These are phyloP conservation scores for Sitophilus oryzae DNA, from an alignment of 1,140 invertebrate genomes.

Conservation along the genomic window DNA sequence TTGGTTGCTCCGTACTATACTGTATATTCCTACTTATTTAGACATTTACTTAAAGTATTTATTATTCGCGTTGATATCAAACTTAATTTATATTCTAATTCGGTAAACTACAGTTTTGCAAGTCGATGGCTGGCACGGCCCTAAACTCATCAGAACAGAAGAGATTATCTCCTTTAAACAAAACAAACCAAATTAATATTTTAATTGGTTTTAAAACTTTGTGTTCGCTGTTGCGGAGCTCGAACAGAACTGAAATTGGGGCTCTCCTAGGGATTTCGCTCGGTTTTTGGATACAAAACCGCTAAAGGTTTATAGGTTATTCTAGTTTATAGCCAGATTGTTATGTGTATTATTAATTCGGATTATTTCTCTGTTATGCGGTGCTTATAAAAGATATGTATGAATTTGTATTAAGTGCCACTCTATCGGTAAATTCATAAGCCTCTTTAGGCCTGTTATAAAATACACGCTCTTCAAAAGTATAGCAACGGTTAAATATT, in stretches of 20 bases:
- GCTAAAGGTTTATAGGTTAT: not conserved
- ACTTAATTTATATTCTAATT: not conserved
- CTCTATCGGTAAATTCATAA: too few species aligned
- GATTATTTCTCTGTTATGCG: too few species aligned
- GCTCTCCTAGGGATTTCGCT: not conserved
- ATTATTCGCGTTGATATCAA: not conserved
- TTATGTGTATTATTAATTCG: too few species aligned
- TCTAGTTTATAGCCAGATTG: not conserved
- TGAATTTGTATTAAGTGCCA: too few species aligned
- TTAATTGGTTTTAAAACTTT: slow-evolving; percentile 9
- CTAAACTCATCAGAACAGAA: not conserved
- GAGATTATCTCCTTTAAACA: slow-evolving; percentile 4
- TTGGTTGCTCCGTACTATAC: too few species aligned
- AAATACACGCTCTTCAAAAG: too few species aligned
- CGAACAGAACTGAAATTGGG: not conserved
- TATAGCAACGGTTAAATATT: too few species aligned
- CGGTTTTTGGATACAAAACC: not conserved
- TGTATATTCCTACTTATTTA: too few species aligned
- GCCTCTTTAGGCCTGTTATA: too few species aligned
- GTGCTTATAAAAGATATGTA: too few species aligned
- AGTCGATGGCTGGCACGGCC: not conserved
- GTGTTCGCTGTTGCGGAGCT: not conserved
- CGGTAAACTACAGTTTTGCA: not conserved
- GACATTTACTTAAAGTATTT: too few species aligned
- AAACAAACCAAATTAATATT: slow-evolving; percentile 12